Conservation (phyloP, 2,888 invertebrate genomes). For the Hermaeophaga mercurialis region DNA sequence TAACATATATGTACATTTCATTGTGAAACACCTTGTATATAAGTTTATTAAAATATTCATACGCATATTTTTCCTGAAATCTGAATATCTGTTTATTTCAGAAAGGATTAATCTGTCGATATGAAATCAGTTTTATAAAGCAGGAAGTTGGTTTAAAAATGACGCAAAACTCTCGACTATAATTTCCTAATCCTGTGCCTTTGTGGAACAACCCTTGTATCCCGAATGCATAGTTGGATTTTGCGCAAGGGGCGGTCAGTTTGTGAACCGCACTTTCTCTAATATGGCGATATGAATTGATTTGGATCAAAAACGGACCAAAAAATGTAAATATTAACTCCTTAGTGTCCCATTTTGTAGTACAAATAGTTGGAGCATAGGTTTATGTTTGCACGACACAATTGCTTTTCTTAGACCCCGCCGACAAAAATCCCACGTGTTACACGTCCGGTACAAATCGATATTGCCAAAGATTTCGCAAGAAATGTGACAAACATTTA, state of each 20-base stretch:
- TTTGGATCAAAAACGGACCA: conserved; percentile 6
- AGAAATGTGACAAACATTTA: conserved; percentile 9
- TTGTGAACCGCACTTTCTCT: conserved; percentile 29
- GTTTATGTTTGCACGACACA: conserved; percentile 12
- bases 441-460: conserved; percentile 15
- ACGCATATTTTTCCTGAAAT: no score
- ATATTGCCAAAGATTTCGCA: conserved; percentile 12
- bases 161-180: background rate
- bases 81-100: no score
- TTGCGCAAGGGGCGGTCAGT: conserved; percentile 16
- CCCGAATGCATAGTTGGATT: conserved; percentile 12
- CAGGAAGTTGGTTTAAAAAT: background rate
- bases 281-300: conserved; percentile 29
- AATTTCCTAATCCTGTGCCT: conserved; percentile 11
- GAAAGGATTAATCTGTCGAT: no score
- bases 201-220: background rate
- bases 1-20: no score
- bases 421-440: conserved; percentile 20
- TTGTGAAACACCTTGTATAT: no score
- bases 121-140: background rate
- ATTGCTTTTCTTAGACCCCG: background rate
- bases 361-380: background rate
- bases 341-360: background rate
- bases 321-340: conserved; percentile 23
- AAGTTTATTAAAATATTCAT: no score